Evolutionary conservation across 1,140 invertebrate species (phyloP).

Genomic region (Dinoponera quadriceps): DNA sequence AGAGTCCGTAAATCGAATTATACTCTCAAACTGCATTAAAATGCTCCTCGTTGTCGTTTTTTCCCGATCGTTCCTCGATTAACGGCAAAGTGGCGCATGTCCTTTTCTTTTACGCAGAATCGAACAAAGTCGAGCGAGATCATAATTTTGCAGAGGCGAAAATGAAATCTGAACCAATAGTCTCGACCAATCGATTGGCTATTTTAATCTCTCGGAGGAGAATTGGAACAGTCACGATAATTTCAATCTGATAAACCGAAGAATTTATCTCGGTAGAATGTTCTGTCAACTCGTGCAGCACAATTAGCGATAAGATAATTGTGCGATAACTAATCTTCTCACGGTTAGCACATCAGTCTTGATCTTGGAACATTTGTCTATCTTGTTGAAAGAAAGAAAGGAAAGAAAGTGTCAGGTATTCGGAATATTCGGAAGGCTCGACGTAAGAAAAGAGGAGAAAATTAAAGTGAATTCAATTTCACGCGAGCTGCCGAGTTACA

Average conservation of each 20-base stretch:
- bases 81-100: slow-evolving; percentile 6
- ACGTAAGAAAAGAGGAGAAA: not conserved
- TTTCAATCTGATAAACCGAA: not conserved
- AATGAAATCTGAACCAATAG: slow-evolving; percentile 22
- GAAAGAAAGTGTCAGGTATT: not conserved
- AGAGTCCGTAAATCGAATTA: no score
- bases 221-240: slow-evolving; percentile 3
- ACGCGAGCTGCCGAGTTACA: not conserved
- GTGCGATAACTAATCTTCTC: no score
- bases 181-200: not conserved
- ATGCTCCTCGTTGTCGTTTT: not conserved
- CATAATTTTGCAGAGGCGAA: slow-evolving; percentile 23
- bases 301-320: no score
- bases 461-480: slow-evolving; percentile 41
- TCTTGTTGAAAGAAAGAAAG: not conserved
- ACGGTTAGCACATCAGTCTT: not conserved
- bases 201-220: not conserved
- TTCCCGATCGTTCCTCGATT: slow-evolving; percentile 11
- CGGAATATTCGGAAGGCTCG: not conserved
- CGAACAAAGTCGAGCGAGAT: slow-evolving; percentile 13
- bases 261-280: slow-evolving; percentile 1
- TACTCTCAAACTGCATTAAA: no score
- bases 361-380: not conserved
- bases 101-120: slow-evolving; percentile 8
- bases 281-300: not conserved